Percentiles rank a stretch among this genome's conserved stretches.
phyloP scores from a whole-genome alignment of 2,888 invertebrate genomes.

The Nomada goodeniana region DNA sequence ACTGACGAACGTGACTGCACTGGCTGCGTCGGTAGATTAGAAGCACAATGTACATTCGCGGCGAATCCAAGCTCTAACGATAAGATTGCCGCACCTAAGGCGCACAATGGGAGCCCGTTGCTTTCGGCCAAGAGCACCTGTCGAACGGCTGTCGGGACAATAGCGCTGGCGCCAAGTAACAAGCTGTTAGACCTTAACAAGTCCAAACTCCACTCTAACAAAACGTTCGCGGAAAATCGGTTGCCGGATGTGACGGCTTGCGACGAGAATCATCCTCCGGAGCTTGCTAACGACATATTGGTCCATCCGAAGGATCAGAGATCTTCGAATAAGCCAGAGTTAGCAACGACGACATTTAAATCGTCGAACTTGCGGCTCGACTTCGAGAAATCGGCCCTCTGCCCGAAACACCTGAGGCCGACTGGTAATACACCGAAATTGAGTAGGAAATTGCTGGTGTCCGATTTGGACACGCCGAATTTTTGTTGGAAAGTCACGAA shows the following conservation, averaged over 20 bases:
- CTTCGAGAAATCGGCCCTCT: constrained; percentile 71
- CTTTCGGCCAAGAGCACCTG: constrained; percentile 58
- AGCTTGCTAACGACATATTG: constrained; percentile 19
- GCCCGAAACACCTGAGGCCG: constrained; percentile 69
- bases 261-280: constrained; percentile 73
- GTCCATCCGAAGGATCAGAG: constrained; percentile 4
- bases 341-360: background rate
- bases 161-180: constrained; percentile 53
- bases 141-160: constrained; percentile 25
- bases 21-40: constrained; percentile 77
- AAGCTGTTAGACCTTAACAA: constrained; percentile 43
- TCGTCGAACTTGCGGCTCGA: constrained; percentile 65
- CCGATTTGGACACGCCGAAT: constrained; percentile 75
- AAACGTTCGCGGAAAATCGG: constrained; percentile 34
- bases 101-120: constrained; percentile 63
- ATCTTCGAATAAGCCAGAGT: constrained; percentile 7
- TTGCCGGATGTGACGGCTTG: constrained; percentile 48
- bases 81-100: constrained; percentile 38
- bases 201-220: constrained; percentile 33
- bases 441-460: constrained; percentile 77
- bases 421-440: constrained; percentile 81
- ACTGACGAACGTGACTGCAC: constrained; percentile 76
- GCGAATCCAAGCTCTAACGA: constrained; percentile 40
- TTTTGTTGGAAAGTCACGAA: constrained; percentile 59
- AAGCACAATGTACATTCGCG: constrained; percentile 60